phyloP scores from a whole-genome alignment of 2,113 vertebrate species.

The Oryzias woworae region DNA sequence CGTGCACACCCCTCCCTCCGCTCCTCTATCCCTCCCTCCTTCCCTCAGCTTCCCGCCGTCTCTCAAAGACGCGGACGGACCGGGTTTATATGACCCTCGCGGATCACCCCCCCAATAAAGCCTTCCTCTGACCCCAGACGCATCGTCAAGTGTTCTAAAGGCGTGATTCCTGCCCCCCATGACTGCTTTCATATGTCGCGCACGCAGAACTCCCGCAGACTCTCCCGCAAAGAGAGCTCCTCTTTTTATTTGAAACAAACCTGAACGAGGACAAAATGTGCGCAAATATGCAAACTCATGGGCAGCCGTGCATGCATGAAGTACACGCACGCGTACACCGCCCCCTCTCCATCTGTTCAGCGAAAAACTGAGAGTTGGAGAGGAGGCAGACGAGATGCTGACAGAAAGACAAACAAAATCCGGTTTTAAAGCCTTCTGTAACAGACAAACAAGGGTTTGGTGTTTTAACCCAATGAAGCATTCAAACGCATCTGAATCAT shows the following conservation, averaged over 20 bases:
- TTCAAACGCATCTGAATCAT: too few relatives aligned
- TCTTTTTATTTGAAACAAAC: too few relatives aligned
- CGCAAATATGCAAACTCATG: constrained; percentile 69
- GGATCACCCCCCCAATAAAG: constrained; percentile 78
- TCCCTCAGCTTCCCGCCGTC: constrained; percentile 39
- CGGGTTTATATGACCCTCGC: constrained; percentile 69
- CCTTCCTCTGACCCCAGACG: constrained; percentile 62
- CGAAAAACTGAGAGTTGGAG: constrained; percentile 27
- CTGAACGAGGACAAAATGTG: constrained; percentile 30
- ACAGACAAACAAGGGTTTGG: too few relatives aligned
- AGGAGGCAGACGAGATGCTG: constrained; percentile 5
- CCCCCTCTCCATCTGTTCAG: constrained; percentile 72
- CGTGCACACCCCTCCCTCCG: constrained; percentile 41
- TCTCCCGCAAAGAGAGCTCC: not conserved
- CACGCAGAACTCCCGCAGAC: not conserved
- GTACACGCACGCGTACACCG: constrained; percentile 3
- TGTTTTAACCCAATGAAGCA: too few relatives aligned
- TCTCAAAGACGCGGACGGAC: constrained; percentile 81
- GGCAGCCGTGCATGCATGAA: constrained; percentile 52
- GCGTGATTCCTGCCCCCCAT: constrained; percentile 1
- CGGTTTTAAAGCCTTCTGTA: not conserved
- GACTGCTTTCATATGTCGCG: not conserved
- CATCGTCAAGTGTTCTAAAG: constrained; percentile 22
- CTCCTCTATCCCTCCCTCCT: constrained; percentile 33
- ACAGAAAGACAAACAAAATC: not conserved